Conservation (phyloP, 1,140 invertebrate genomes). For the Diorhabda elongata region DNA sequence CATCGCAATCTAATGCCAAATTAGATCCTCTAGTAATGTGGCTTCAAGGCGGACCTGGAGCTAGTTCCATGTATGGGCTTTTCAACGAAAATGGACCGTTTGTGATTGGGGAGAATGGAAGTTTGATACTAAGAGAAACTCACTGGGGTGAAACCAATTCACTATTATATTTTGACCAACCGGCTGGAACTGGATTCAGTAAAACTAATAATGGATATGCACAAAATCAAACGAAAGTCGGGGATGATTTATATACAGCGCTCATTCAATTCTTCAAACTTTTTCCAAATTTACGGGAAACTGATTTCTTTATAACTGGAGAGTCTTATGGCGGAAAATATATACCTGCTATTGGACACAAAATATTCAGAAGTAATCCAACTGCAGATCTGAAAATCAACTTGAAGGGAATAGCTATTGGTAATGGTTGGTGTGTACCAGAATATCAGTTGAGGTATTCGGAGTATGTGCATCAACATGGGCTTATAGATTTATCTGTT, state of each 20-base stretch:
- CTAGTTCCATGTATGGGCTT: constrained; percentile 21
- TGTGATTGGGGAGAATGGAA: constrained; percentile 13
- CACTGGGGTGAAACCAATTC: constrained; percentile 72
- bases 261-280: constrained; percentile 67
- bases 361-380: constrained; percentile 62
- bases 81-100: constrained; percentile 30
- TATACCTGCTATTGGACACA: constrained; percentile 69
- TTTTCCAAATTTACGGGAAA: constrained; percentile 63
- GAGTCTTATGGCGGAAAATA: constrained; percentile 87
- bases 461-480: constrained; percentile 70
- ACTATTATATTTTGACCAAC: constrained; percentile 80
- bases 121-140: constrained; percentile 40
- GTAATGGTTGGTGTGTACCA: constrained; percentile 75
- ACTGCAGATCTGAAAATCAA: constrained; percentile 59
- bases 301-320: constrained; percentile 71
- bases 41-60: constrained; percentile 71
- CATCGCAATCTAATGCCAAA: constrained; percentile 50
- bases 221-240: constrained; percentile 61
- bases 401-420: constrained; percentile 72
- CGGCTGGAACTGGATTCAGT: constrained; percentile 75
- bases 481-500: constrained; percentile 64
- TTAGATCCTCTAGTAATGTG: constrained; percentile 65
- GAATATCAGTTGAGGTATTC: constrained; percentile 56
- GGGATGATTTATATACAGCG: constrained; percentile 59
- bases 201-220: constrained; percentile 63